phyloP scores from a whole-genome alignment of 2,888 invertebrate genomes.

The Spialia ferax region DNA sequence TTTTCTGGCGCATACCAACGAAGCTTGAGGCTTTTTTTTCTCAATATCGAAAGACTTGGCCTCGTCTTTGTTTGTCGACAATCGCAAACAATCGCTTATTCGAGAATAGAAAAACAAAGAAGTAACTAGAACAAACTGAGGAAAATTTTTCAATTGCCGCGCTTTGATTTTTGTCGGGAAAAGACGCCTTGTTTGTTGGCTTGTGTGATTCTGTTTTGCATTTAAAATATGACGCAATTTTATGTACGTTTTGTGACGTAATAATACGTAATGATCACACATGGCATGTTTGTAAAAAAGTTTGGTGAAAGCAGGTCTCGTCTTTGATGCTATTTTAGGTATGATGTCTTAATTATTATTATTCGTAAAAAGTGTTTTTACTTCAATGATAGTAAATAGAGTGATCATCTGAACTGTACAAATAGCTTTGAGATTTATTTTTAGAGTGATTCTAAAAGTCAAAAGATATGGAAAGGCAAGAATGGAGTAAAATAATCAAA shows the following conservation, averaged over 20 bases:
- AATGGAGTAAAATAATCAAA: background rate
- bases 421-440: no score
- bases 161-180: conserved; percentile 15
- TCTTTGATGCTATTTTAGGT: no score
- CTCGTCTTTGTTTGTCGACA: conserved; percentile 36
- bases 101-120: conserved; percentile 37
- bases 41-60: conserved; percentile 38
- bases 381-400: no score
- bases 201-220: background rate
- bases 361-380: no score
- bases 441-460: no score
- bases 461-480: background rate
- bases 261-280: conserved; percentile 2
- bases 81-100: conserved; percentile 34
- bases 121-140: conserved; percentile 32
- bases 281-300: no score
- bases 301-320: no score
- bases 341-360: no score
- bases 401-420: no score
- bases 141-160: conserved; percentile 29
- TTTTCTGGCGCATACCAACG: conserved; percentile 23
- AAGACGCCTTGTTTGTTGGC: background rate
- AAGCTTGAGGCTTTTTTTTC: conserved; percentile 29
- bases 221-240: background rate
- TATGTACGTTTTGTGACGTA: background rate